Conservation (phyloP, 2,888 invertebrate species). For the Tipula lateralis region DNA sequence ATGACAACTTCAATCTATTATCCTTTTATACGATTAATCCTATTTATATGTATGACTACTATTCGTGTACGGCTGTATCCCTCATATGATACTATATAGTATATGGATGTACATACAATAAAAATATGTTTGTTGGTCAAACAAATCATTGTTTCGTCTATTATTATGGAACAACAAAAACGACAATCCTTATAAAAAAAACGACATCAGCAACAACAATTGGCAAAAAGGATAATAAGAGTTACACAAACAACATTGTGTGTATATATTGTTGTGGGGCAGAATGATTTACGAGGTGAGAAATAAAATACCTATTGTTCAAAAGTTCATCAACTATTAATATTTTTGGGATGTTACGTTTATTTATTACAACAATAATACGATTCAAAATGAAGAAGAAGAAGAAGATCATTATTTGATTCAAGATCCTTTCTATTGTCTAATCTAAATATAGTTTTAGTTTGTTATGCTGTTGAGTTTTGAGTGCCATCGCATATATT, state of each 20-base stretch:
- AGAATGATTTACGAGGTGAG: slow-evolving; percentile 4
- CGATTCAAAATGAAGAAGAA: background rate
- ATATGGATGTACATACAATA: background rate
- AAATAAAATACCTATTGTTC: background rate
- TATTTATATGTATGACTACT: background rate
- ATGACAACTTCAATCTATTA: background rate
- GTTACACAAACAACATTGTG: background rate
- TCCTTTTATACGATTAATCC: background rate
- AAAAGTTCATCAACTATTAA: slow-evolving; percentile 11
- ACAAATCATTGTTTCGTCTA: background rate
- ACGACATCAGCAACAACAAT: background rate
- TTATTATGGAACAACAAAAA: background rate
- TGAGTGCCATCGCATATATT: background rate
- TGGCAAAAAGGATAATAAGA: background rate
- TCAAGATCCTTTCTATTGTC: background rate
- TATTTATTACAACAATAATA: background rate
- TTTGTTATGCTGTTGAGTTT: background rate
- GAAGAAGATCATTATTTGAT: background rate
- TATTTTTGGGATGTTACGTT: background rate
- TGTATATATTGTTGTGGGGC: background rate
- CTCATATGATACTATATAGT: background rate
- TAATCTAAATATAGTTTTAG: background rate
- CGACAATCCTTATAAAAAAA: background rate
- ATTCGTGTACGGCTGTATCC: no score
- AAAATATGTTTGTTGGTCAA: background rate